Conservation (phyloP, 2,113 vertebrate species). For the Rana temporaria region DNA sequence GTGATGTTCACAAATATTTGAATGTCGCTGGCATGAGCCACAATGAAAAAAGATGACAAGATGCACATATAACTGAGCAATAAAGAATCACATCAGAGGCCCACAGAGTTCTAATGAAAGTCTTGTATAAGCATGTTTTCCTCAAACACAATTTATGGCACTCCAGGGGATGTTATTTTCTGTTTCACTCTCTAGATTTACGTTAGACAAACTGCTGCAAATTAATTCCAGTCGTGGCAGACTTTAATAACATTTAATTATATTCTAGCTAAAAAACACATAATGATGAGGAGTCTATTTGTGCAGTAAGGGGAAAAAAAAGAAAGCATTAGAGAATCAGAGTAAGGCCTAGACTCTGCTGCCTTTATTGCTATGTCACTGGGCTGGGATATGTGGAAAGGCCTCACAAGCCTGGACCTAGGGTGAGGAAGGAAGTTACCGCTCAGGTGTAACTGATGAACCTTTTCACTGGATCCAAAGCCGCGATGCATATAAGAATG, state of each 20-base stretch:
- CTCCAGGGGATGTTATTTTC: too few relatives aligned
- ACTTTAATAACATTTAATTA: background rate
- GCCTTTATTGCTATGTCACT: too few relatives aligned
- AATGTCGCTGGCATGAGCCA: background rate
- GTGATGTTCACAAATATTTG: conserved; percentile 4
- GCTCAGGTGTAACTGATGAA: too few relatives aligned
- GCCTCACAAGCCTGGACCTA: too few relatives aligned
- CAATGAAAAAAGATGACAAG: background rate
- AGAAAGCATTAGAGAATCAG: too few relatives aligned
- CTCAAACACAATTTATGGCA: background rate
- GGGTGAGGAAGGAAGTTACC: too few relatives aligned
- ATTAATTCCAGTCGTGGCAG: background rate
- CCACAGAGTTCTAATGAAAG: background rate
- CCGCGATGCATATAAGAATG: too few relatives aligned
- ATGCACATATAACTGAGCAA: background rate
- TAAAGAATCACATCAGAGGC: background rate
- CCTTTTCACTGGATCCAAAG: too few relatives aligned
- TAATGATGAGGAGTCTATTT: background rate
- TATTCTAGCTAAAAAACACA: background rate
- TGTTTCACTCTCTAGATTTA: too few relatives aligned
- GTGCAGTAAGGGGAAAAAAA: too few relatives aligned
- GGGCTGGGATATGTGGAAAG: too few relatives aligned
- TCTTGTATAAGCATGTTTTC: background rate
- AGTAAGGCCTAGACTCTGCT: too few relatives aligned
- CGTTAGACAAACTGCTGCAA: background rate